Percentiles rank a stretch among this genome's conserved stretches.
These are phyloP conservation scores for Aplochiton taeniatus DNA, from an alignment of 2,797 vertebrate species.

Conservation along the genomic window DNA sequence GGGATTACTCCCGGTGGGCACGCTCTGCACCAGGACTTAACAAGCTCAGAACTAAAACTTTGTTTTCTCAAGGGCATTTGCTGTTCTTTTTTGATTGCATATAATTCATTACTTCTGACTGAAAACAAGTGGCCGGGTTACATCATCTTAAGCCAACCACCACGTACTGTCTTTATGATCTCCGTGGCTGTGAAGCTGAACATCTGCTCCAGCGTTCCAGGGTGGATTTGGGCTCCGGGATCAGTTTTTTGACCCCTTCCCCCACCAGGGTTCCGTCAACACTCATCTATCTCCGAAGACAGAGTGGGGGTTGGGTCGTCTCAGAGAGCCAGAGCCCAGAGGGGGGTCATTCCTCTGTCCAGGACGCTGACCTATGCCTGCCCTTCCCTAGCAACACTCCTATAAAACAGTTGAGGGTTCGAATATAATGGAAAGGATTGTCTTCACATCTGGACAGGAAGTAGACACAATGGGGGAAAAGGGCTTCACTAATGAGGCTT, in stretches of 20 bases:
- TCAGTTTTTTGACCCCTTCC: constrained; percentile 55
- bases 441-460: no score
- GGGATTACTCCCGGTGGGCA: constrained; percentile 30
- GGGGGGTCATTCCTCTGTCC: constrained; percentile 38
- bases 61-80: no score
- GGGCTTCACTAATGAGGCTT: no score
- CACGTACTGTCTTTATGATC: neutral
- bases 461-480: no score
- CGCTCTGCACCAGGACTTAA: neutral
- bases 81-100: no score
- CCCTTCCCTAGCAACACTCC: constrained; percentile 9
- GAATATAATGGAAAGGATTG: neutral
- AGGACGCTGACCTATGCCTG: constrained; percentile 26
- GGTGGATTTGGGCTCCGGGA: constrained; percentile 20
- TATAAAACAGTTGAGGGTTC: constrained; percentile 13
- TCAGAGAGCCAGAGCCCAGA: constrained; percentile 41
- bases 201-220: neutral
- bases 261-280: constrained; percentile 57
- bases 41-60: neutral
- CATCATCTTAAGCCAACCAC: no score
- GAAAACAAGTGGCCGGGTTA: no score
- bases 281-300: constrained; percentile 27
- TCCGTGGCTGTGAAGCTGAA: neutral
- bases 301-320: constrained; percentile 34
- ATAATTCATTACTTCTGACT: no score